These are phyloP conservation scores for Phenganax marumi DNA, from an alignment of 92 coral and sea anemone species.

Conservation along the genomic window DNA sequence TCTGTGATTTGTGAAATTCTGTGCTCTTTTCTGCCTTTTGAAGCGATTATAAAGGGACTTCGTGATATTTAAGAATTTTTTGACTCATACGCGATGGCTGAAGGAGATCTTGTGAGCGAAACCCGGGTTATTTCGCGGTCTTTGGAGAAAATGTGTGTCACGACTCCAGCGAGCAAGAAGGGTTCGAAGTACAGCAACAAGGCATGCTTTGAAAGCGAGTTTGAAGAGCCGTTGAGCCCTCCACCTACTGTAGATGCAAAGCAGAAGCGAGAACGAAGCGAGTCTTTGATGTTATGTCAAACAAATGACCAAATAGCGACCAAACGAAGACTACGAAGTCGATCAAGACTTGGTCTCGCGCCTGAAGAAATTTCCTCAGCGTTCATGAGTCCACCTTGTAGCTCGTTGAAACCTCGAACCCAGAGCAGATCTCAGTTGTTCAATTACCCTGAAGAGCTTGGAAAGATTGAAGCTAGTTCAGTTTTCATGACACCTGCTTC, in stretches of 20 bases:
- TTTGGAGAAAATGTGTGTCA: slow-evolving; percentile 22
- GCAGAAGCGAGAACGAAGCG: slow-evolving; percentile 43
- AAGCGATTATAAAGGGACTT: neutral
- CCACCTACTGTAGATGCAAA: slow-evolving; percentile 25
- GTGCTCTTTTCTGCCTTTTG: neutral
- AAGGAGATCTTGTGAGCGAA: neutral
- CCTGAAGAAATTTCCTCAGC: slow-evolving; percentile 8
- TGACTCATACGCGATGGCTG: neutral
- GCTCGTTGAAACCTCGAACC: slow-evolving; percentile 9
- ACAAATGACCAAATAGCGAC: slow-evolving; percentile 24
- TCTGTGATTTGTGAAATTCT: neutral
- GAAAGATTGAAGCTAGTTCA: slow-evolving; percentile 11
- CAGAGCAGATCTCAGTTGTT: slow-evolving; percentile 19
- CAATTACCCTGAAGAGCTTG: slow-evolving; percentile 2
- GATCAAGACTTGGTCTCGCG: slow-evolving; percentile 24
- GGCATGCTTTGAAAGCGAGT: slow-evolving; percentile 6
- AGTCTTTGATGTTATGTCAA: slow-evolving; percentile 18
- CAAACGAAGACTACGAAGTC: slow-evolving; percentile 30
- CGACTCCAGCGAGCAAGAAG: slow-evolving; percentile 19
- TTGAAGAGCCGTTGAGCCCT: slow-evolving; percentile 27
- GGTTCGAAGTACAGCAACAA: neutral
- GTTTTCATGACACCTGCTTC: slow-evolving; percentile 29
- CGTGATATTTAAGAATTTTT: slow-evolving; percentile 5
- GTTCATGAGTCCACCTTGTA: slow-evolving; percentile 34
- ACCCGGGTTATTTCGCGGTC: slow-evolving; percentile 13